These are phyloP conservation scores for Trogon surrucura DNA, from an alignment of 2,113 vertebrate genomes.

Conservation along the genomic window DNA sequence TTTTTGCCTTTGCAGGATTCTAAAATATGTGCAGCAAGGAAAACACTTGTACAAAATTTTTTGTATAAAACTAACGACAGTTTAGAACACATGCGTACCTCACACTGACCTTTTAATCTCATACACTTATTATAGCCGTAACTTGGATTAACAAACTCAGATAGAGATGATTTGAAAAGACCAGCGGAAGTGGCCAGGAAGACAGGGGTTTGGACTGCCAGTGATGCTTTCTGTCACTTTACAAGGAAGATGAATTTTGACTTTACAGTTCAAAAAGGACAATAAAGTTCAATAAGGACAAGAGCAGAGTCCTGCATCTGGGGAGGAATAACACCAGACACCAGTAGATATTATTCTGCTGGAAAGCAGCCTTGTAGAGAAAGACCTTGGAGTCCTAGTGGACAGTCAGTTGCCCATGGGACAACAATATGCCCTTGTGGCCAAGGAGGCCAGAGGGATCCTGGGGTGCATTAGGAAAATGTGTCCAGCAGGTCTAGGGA, in stretches of 20 bases:
- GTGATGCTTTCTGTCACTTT: not conserved
- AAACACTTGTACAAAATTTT: not conserved
- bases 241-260: not conserved
- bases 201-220: not conserved
- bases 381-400: no score
- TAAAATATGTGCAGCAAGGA: not conserved
- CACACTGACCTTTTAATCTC: not conserved
- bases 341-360: no score
- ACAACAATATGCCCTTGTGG: no score
- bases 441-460: no score
- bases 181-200: not conserved
- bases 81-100: not conserved
- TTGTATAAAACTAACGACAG: not conserved
- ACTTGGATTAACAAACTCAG: not conserved
- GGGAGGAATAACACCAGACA: no score
- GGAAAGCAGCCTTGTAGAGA: no score
- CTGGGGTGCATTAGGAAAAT: no score
- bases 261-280: not conserved
- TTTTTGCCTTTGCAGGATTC: not conserved
- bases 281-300: no score
- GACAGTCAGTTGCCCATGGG: no score
- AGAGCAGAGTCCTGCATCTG: no score
- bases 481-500: no score
- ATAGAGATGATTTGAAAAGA: not conserved
- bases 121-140: rapidly evolving